phyloP scores from a whole-genome alignment of 2,797 vertebrate species.

The Pitangus sulphuratus region DNA sequence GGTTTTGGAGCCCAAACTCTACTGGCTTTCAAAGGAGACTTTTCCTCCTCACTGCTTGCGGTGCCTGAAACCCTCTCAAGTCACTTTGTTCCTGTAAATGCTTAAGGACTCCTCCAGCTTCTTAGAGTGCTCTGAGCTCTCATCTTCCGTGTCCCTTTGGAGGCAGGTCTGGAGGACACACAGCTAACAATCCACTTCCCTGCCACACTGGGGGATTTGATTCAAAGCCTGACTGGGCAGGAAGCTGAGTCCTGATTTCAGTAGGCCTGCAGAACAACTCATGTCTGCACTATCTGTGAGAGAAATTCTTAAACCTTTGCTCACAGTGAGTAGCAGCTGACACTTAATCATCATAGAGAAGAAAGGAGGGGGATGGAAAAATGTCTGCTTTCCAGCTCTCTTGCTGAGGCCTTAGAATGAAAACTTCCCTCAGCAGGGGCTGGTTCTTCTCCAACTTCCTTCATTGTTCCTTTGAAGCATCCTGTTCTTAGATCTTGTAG shows the following conservation, averaged over 20 bases:
- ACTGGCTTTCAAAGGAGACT: not conserved
- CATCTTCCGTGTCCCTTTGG: not conserved
- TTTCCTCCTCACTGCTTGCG: not conserved
- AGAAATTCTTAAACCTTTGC: constrained; percentile 14
- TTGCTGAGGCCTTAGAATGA: not conserved
- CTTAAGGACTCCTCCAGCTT: not conserved
- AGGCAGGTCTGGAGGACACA: not conserved
- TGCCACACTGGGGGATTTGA: not conserved
- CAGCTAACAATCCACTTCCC: not conserved
- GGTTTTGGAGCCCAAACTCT: not conserved
- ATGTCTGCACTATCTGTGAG: not conserved
- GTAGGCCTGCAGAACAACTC: not conserved
- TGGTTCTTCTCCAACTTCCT: not conserved
- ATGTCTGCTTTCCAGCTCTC: not conserved
- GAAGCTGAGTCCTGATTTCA: not conserved
- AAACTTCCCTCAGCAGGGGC: not conserved
- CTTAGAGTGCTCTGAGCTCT: not conserved
- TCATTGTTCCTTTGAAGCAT: not conserved
- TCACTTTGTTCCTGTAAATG: not conserved
- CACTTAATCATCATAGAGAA: not conserved
- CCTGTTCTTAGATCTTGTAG: not conserved
- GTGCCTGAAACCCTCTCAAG: not conserved
- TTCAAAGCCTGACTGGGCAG: not conserved
- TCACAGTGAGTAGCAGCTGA: constrained; percentile 12
- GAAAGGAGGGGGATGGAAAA: not conserved